phyloP scores from a whole-genome alignment of 2,113 vertebrate species.

The Athene cunicularia region DNA sequence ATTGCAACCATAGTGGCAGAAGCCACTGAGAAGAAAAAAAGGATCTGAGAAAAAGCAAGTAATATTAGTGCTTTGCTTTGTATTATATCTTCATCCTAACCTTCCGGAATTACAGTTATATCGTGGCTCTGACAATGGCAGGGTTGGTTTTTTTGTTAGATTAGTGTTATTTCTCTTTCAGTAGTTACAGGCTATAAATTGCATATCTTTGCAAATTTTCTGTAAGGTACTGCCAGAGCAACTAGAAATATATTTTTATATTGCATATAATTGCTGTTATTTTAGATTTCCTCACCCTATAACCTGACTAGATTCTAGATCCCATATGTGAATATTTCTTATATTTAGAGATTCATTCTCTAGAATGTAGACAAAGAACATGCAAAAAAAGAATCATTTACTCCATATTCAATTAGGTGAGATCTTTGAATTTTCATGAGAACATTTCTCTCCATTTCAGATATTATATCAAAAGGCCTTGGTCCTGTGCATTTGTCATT shows the following conservation, averaged over 20 bases:
- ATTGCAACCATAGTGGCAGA: background rate
- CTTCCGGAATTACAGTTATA: conserved; percentile 16
- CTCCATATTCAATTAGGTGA: background rate
- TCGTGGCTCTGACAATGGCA: background rate
- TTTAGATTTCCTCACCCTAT: background rate
- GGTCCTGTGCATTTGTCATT: background rate
- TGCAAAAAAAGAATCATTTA: background rate
- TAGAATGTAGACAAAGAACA: background rate
- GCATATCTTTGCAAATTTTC: background rate
- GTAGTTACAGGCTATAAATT: background rate
- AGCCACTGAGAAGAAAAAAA: conserved; percentile 22
- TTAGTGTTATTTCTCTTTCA: conserved; percentile 4
- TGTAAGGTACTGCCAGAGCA: background rate
- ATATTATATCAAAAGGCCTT: background rate
- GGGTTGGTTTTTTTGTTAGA: background rate
- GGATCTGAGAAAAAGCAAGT: conserved; percentile 23
- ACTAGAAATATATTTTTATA: background rate
- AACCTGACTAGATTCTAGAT: background rate
- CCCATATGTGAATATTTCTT: background rate
- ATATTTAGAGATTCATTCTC: background rate
- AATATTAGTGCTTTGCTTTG: conserved; percentile 10
- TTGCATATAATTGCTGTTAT: background rate
- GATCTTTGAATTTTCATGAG: background rate
- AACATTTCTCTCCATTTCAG: background rate
- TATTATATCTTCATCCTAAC: conserved; percentile 20